Conservation (phyloP, 2,888 invertebrate genomes). For the Drosophila anceps region DNA sequence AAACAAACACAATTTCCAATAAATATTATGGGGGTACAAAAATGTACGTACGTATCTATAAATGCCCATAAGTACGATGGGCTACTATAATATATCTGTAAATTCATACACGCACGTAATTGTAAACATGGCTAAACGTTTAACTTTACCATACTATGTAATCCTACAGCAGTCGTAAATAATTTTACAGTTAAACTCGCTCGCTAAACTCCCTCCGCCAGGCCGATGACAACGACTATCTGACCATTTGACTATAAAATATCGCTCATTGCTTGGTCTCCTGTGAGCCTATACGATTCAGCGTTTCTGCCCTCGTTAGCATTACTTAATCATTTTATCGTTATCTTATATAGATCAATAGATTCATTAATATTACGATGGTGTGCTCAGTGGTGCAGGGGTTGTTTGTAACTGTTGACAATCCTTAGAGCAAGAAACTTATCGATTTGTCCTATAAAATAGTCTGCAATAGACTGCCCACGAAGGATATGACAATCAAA, state of each 20-base stretch:
- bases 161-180: slow-evolving; percentile 79
- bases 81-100: slow-evolving; percentile 40
- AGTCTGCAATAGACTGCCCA: neutral
- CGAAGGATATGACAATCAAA: too few relatives aligned
- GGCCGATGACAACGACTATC: slow-evolving; percentile 39
- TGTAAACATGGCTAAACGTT: slow-evolving; percentile 70
- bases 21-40: slow-evolving; percentile 64
- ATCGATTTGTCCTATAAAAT: slow-evolving; percentile 51
- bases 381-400: slow-evolving; percentile 32
- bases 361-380: slow-evolving; percentile 19
- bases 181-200: slow-evolving; percentile 71
- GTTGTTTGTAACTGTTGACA: neutral
- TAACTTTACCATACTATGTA: slow-evolving; percentile 57
- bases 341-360: slow-evolving; percentile 56
- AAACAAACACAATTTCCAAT: slow-evolving; percentile 69
- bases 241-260: slow-evolving; percentile 74
- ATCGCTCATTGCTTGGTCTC: slow-evolving; percentile 60
- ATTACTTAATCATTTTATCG: slow-evolving; percentile 66
- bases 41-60: slow-evolving; percentile 54
- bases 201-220: slow-evolving; percentile 14
- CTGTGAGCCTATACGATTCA: slow-evolving; percentile 39
- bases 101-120: slow-evolving; percentile 37
- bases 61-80: slow-evolving; percentile 37
- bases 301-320: slow-evolving; percentile 39
- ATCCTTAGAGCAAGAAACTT: neutral